phyloP scores from a whole-genome alignment of 2,888 invertebrate genomes.

The Xestia sexstrigata region DNA sequence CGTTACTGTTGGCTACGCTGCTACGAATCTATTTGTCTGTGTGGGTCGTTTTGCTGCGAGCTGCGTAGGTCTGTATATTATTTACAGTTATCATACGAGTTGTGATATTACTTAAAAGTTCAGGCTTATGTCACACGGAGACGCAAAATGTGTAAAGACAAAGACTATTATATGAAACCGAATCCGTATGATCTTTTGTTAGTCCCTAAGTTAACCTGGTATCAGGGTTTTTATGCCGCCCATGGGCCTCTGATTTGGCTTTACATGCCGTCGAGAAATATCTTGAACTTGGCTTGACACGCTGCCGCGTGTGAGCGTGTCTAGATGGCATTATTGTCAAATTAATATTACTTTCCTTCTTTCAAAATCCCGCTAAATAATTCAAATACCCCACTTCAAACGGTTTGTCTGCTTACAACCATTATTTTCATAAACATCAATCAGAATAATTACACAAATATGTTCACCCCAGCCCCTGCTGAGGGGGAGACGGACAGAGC shows the following conservation, averaged over 20 bases:
- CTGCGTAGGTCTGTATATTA: too few relatives aligned
- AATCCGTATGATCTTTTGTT: too few relatives aligned
- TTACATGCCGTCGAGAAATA: too few relatives aligned
- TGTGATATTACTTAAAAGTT: background rate
- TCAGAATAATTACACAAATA: constrained; percentile 67
- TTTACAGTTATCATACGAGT: background rate
- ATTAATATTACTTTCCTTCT: background rate
- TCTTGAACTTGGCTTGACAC: too few relatives aligned
- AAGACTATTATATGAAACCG: too few relatives aligned
- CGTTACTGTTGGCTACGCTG: background rate
- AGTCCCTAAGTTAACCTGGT: too few relatives aligned
- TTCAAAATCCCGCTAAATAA: background rate
- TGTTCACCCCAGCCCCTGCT: constrained; percentile 55
- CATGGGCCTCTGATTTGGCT: too few relatives aligned
- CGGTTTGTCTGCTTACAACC: constrained; percentile 39
- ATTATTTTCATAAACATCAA: constrained; percentile 64
- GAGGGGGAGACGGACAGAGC: constrained; percentile 16
- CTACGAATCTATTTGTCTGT: background rate
- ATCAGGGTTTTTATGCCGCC: too few relatives aligned
- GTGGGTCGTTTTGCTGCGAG: background rate
- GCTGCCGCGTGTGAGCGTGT: too few relatives aligned
- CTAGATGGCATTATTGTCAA: background rate
- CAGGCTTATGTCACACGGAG: background rate
- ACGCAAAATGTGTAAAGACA: too few relatives aligned
- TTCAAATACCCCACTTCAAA: constrained; percentile 7